A percentile compares a stretch with the other conserved stretches of the same genome.
phyloP scores from a whole-genome alignment of 2,888 invertebrate species.

The Eristalis pertinax region DNA sequence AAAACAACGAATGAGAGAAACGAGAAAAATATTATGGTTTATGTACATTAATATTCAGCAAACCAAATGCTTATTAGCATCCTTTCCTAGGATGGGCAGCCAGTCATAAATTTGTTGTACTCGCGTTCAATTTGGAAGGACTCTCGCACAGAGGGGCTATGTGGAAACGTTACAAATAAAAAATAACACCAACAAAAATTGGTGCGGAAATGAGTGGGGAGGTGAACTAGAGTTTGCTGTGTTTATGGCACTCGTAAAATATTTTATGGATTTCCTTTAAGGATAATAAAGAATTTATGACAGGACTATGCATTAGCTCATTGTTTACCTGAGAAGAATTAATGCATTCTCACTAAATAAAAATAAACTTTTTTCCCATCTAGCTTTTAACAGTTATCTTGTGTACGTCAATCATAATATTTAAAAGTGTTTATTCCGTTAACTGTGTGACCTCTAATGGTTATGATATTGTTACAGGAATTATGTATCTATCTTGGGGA shows the following conservation, averaged over 20 bases:
- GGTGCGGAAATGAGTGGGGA: slow-evolving; percentile 17
- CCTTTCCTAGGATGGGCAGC: slow-evolving; percentile 55
- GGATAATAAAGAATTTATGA: slow-evolving; percentile 72
- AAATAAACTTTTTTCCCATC: slow-evolving; percentile 39
- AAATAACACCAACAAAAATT: background rate
- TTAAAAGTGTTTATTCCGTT: background rate
- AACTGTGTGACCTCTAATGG: background rate
- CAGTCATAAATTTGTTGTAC: slow-evolving; percentile 60
- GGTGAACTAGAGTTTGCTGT: slow-evolving; percentile 28
- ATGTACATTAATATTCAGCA: slow-evolving; percentile 71
- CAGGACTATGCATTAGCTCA: slow-evolving; percentile 66
- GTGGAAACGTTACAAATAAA: background rate
- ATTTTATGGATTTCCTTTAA: slow-evolving; percentile 70
- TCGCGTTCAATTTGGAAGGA: slow-evolving; percentile 48
- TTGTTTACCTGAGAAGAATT: slow-evolving; percentile 71
- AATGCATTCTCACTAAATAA: slow-evolving; percentile 61
- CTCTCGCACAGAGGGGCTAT: slow-evolving; percentile 10
- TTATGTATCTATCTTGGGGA: background rate
- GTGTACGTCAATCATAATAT: slow-evolving; percentile 42
- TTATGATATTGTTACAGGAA: background rate
- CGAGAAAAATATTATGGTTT: slow-evolving; percentile 64
- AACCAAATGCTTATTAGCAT: slow-evolving; percentile 71
- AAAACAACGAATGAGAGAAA: slow-evolving; percentile 9
- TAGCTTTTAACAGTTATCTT: slow-evolving; percentile 48
- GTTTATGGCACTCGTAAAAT: slow-evolving; percentile 68